A percentile compares a stretch with the other conserved stretches of the same genome.
Conservation (phyloP, 2,113 vertebrate species). For the Caretta caretta region DNA sequence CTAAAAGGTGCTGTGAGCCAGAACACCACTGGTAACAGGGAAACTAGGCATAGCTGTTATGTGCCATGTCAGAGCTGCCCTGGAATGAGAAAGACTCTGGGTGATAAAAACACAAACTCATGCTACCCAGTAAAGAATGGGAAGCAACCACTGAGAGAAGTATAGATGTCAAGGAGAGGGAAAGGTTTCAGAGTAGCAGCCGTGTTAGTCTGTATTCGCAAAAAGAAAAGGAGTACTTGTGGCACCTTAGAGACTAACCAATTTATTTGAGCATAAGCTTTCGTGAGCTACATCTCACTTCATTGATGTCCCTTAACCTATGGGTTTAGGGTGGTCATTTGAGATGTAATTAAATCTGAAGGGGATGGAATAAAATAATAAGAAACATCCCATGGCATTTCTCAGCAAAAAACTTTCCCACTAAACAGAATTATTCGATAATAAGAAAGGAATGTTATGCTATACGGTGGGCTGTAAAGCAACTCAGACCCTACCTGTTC, state of each 20-base stretch:
- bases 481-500: not conserved
- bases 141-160: not conserved
- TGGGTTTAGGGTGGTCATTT: not conserved
- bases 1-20: not conserved
- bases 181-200: not conserved
- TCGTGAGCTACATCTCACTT: too few relatives aligned
- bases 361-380: not conserved
- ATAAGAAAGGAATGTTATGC: not conserved
- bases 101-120: not conserved
- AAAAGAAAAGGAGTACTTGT: too few relatives aligned
- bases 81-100: not conserved
- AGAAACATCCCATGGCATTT: not conserved
- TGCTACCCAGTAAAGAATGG: not conserved
- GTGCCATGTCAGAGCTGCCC: not conserved
- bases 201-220: too few relatives aligned
- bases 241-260: too few relatives aligned
- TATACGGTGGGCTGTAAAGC: not conserved
- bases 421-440: not conserved
- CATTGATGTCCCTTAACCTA: not conserved
- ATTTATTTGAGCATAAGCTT: too few relatives aligned
- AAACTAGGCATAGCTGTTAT: not conserved
- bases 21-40: not conserved
- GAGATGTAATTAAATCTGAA: not conserved
- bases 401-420: not conserved
- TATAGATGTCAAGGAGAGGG: not conserved